Conservation (phyloP, 1,140 invertebrate species). For the Hirudo medicinalis region DNA sequence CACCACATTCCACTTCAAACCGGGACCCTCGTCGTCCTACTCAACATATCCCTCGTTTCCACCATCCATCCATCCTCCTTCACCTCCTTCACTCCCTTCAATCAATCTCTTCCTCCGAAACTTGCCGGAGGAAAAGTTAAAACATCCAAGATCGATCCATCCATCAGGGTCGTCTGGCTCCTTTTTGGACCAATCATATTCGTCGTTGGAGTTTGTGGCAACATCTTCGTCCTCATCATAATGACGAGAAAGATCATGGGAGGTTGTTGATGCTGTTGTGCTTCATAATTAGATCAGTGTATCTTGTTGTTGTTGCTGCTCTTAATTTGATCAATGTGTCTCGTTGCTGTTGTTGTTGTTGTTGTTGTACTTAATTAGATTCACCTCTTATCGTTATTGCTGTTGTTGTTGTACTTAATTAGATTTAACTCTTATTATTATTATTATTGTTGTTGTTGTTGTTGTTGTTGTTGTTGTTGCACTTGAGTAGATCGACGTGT, state of each 20-base stretch:
- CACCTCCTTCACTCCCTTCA: too few species aligned
- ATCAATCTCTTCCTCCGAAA: too few species aligned
- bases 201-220: slow-evolving; percentile 19
- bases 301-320: background rate
- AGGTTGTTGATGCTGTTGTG: slow-evolving; percentile 6
- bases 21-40: too few species aligned
- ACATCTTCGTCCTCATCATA: slow-evolving; percentile 20
- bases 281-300: background rate
- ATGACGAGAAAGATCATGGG: slow-evolving; percentile 19
- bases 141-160: too few species aligned
- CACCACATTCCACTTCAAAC: too few species aligned
- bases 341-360: background rate
- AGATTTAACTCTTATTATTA: background rate
- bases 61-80: too few species aligned
- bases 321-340: too few species aligned
- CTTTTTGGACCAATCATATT: slow-evolving; percentile 22
- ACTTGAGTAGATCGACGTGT: background rate
- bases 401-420: background rate
- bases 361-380: background rate
- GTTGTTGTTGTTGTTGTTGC: background rate
- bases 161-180: slow-evolving; percentile 14
- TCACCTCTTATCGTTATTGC: too few species aligned
- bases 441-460: background rate
- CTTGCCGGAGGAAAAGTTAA: too few species aligned
- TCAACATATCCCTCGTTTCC: too few species aligned